Evolutionary conservation across 2,888 invertebrate genomes (phyloP).

Genomic region (Drosophila longiperda): DNA sequence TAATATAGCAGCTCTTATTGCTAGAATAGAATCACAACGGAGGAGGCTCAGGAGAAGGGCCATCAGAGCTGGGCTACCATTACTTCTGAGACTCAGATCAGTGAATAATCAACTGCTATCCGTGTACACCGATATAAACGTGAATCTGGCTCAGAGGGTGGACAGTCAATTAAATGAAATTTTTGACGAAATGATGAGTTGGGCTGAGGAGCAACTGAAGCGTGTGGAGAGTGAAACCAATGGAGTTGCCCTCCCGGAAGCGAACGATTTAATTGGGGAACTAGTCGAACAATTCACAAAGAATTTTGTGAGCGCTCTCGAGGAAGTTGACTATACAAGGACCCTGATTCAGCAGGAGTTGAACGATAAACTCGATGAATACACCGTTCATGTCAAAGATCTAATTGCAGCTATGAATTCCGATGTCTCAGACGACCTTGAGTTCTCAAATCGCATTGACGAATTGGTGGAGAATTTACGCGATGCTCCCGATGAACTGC

Average conservation of each 20-base stretch:
- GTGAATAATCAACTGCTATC: not conserved
- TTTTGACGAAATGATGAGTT: not conserved
- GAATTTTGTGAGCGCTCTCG: not conserved
- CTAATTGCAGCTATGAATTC: constrained; percentile 8
- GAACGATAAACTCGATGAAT: not conserved
- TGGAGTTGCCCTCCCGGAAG: not conserved
- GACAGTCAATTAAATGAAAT: not conserved
- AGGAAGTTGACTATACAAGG: constrained; percentile 1
- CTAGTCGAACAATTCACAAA: not conserved
- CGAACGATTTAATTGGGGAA: not conserved
- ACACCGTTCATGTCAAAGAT: not conserved
- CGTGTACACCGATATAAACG: not conserved
- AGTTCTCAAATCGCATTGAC: not conserved
- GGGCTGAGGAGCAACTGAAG: constrained; percentile 12
- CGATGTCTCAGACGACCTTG: rapidly evolving
- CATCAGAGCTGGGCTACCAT: not conserved
- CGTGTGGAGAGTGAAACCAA: not conserved
- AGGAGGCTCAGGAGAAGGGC: not conserved
- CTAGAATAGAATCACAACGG: not conserved
- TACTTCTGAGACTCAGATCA: constrained; percentile 7
- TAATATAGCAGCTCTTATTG: not conserved
- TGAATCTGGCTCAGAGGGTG: not conserved
- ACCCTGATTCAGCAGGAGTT: not conserved
- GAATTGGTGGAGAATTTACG: not conserved
- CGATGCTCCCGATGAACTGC: not conserved